Evolutionary conservation across 2,113 vertebrate genomes (phyloP).

Genomic region (Callospermophilus lateralis): DNA sequence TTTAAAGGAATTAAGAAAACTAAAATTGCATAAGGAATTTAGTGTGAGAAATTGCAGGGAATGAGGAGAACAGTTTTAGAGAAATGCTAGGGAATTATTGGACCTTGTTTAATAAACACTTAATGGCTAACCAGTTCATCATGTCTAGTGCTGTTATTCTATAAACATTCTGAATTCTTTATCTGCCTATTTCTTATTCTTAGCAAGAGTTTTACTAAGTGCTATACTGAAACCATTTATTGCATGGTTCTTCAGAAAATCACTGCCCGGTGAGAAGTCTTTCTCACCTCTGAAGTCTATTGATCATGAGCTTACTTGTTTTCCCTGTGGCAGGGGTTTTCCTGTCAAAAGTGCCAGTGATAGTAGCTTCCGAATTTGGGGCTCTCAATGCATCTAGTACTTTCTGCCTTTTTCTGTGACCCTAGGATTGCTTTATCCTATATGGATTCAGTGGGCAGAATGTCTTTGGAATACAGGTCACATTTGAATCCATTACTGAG

Average conservation of each 20-base stretch:
- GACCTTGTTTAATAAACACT: background rate
- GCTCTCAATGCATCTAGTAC: background rate
- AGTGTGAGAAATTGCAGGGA: background rate
- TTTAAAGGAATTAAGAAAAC: background rate
- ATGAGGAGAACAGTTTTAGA: background rate
- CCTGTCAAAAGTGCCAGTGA: background rate
- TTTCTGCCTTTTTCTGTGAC: background rate
- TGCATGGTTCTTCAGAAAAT: background rate
- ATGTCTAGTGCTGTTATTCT: slow-evolving; percentile 35
- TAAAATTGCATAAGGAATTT: background rate
- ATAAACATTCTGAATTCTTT: slow-evolving; percentile 21
- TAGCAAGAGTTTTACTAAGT: slow-evolving; percentile 34
- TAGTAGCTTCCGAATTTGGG: background rate
- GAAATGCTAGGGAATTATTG: background rate
- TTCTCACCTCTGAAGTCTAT: background rate
- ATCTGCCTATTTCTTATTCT: slow-evolving; percentile 9
- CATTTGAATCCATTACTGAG: background rate
- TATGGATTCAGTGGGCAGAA: background rate
- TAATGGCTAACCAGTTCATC: background rate
- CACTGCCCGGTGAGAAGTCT: background rate
- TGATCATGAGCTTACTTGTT: background rate
- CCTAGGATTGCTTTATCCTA: background rate
- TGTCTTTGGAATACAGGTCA: background rate
- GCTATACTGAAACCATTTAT: slow-evolving; percentile 19
- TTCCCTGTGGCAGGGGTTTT: background rate